These are phyloP conservation scores for Mactromeris polynyma DNA, from an alignment of 2,888 invertebrate genomes.

Conservation along the genomic window DNA sequence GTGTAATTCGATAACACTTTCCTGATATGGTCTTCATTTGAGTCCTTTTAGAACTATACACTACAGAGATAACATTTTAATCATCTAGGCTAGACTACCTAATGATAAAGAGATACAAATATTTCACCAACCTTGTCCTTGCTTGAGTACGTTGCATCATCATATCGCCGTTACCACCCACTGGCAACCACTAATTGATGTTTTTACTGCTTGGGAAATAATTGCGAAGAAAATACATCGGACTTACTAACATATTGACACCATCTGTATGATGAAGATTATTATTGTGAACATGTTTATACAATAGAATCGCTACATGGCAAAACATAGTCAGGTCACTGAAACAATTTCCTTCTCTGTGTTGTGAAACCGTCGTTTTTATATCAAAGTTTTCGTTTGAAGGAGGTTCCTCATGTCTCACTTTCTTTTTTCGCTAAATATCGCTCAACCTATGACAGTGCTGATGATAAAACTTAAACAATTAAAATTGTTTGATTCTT, in stretches of 20 bases:
- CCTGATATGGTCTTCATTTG: too few species aligned
- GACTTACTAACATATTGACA: background rate
- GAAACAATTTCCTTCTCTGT: too few species aligned
- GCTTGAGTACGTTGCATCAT: background rate
- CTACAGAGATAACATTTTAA: too few species aligned
- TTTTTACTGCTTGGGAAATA: background rate
- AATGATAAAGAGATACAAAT: background rate
- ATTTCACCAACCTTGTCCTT: background rate
- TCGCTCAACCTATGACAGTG: too few species aligned
- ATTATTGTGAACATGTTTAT: background rate
- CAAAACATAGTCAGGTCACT: background rate
- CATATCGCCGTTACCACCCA: background rate
- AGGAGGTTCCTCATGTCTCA: too few species aligned
- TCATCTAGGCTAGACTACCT: background rate
- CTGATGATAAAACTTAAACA: too few species aligned
- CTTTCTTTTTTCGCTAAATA: too few species aligned
- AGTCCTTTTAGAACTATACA: too few species aligned
- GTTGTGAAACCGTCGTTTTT: too few species aligned
- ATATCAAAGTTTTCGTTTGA: too few species aligned
- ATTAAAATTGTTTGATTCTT: too few species aligned
- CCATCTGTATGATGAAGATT: background rate
- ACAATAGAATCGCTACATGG: background rate
- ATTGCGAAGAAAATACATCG: background rate
- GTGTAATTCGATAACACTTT: too few species aligned
- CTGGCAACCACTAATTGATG: background rate